These are phyloP conservation scores for Clinocottus analis DNA, from an alignment of 2,113 vertebrate genomes.

Conservation along the genomic window DNA sequence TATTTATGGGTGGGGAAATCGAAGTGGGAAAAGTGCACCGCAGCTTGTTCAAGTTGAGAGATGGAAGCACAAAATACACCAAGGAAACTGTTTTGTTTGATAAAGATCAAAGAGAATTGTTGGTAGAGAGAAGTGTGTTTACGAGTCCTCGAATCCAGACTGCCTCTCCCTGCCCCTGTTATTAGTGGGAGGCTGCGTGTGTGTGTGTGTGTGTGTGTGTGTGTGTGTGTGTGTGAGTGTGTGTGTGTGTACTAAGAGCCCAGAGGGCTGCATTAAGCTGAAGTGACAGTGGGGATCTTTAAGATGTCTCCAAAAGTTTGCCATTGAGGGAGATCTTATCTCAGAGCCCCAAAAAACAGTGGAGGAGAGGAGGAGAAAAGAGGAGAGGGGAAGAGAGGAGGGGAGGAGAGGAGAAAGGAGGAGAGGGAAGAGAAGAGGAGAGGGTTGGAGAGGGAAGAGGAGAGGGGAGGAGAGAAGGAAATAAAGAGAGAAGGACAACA, in stretches of 20 bases:
- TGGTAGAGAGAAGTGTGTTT: slow-evolving; percentile 69
- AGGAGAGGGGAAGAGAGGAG: neutral
- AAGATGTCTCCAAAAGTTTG: slow-evolving; percentile 73
- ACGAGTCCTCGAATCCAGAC: slow-evolving; percentile 62
- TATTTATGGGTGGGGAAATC: slow-evolving; percentile 66
- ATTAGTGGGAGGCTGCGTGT: slow-evolving; percentile 61
- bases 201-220: slow-evolving; percentile 33
- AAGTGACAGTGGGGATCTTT: slow-evolving; percentile 74
- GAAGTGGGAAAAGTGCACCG: slow-evolving; percentile 56
- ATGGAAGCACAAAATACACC: slow-evolving; percentile 60
- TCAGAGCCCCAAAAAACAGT: slow-evolving; percentile 19
- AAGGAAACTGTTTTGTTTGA: slow-evolving; percentile 73
- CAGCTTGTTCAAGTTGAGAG: slow-evolving; percentile 47
- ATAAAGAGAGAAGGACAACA: neutral
- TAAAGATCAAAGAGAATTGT: slow-evolving; percentile 77
- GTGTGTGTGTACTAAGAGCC: slow-evolving; percentile 45
- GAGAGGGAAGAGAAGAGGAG: neutral
- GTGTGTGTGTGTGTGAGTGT: slow-evolving; percentile 21
- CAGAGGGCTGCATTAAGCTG: slow-evolving; percentile 69
- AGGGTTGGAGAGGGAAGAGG: neutral
- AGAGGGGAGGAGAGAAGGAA: neutral
- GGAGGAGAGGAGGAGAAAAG: neutral
- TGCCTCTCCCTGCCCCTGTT: slow-evolving; percentile 59
- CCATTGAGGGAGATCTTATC: slow-evolving; percentile 66
- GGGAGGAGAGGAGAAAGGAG: no score